phyloP scores from a whole-genome alignment of 2,888 invertebrate species.

The Argyra leucocephala region DNA sequence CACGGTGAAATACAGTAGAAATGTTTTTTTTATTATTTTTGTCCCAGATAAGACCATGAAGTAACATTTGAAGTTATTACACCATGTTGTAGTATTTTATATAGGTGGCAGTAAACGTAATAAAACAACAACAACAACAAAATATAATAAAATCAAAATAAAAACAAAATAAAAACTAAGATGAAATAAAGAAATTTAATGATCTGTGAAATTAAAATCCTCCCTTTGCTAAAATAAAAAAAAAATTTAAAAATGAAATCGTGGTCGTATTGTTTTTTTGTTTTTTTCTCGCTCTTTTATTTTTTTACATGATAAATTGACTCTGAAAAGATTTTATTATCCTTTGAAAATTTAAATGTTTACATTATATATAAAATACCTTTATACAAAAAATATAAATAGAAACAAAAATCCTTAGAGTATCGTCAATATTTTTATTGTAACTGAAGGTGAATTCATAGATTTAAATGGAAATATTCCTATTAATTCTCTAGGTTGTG shows the following conservation, averaged over 20 bases:
- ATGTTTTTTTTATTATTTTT: not conserved
- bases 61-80: not conserved
- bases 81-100: not conserved
- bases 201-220: constrained; percentile 6
- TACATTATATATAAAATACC: too few species aligned
- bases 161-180: not conserved
- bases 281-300: too few species aligned
- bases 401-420: not conserved
- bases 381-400: not conserved
- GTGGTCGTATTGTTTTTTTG: too few species aligned
- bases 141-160: not conserved
- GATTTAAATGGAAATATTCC: not conserved
- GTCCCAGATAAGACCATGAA: not conserved
- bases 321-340: not conserved
- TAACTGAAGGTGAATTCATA: not conserved
- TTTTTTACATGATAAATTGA: constrained; percentile 4
- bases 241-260: not conserved
- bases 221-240: not conserved
- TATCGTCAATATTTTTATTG: not conserved
- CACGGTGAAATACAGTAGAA: too few species aligned
- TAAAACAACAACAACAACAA: not conserved
- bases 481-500: too few species aligned
- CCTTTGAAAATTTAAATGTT: not conserved
- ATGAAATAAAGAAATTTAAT: not conserved
- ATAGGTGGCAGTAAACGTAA: not conserved